These are phyloP conservation scores for Eciton burchellii DNA, from an alignment of 1,140 invertebrate genomes.

Conservation along the genomic window DNA sequence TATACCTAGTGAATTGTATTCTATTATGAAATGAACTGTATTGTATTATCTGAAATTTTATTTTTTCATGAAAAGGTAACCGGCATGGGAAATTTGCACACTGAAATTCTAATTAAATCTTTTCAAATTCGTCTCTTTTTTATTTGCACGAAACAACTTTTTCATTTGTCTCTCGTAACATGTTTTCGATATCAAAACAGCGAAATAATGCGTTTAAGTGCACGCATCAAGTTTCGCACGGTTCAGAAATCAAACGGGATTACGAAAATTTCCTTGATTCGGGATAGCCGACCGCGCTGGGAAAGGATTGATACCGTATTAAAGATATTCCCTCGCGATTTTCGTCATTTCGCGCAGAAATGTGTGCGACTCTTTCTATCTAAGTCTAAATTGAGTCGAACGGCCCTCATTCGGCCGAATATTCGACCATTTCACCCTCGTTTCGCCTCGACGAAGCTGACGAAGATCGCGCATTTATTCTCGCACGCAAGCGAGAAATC, in stretches of 20 bases:
- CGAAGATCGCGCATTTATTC: not conserved
- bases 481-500: not conserved
- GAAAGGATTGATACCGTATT: conserved; percentile 7
- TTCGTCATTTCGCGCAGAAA: not conserved
- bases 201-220: not conserved
- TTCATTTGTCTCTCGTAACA: not conserved
- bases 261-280: conserved; percentile 1
- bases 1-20: no score
- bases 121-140: no score
- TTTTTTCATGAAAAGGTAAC: no score
- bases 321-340: not conserved
- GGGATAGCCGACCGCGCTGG: not conserved
- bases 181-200: not conserved
- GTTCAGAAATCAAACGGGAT: not conserved
- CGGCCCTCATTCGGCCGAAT: not conserved
- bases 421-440: not conserved
- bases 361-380: not conserved
- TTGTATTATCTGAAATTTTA: no score
- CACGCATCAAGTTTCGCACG: not conserved
- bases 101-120: no score
- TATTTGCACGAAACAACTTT: no score
- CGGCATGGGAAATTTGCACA: no score
- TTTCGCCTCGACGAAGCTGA: no score
- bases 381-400: not conserved
- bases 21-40: no score